Base-by-base conservation (phyloP, 2,888 invertebrate genomes). In the Eilema griseolum region DNA sequence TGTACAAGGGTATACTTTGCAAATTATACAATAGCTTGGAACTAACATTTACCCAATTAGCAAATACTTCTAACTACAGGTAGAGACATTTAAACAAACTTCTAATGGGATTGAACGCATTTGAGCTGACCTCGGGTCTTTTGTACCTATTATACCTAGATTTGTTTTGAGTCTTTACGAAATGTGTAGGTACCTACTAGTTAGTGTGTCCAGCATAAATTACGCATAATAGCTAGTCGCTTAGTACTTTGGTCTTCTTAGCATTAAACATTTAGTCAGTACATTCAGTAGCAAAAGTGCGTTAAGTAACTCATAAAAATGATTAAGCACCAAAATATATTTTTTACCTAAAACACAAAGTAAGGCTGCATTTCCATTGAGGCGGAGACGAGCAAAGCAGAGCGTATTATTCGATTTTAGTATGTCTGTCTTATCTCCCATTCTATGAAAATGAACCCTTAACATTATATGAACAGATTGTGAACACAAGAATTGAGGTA, bases 121-220 rank as follows among this genome's bases (percentile, higher is more conserved):
- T 69, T 33, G 41, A 56, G 63, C 66, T 79, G 74, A 81, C 71
- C 77, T 72, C 46, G 61, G 70, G 37, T 14, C 60, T 66, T 66
- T 66, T 71, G 31, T 61, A n/a, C n/a, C n/a, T n/a, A 33, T 76
- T 77, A 74, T 77, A n/a, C n/a, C n/a, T n/a, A 76, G 74, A 77
- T 77, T 73, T 79, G 77, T 77, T 80, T 67, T 60, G 56, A 46
- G 70, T 60, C 28, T 67, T 52, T n/a, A 67, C 26, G 59, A 67
- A 74, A 75, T 37, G 16, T 65, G n/a, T n/a, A n/a, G n/a, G 70
- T 60, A 56, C 24, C 16, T 24, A 24, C 57, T 46, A 70, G 67
- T 61, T 33, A 70, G 78, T 80, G 78, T 69, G 68, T 61, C 73
- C 66, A 71, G 76, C 41, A 69, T 71, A 67, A 74, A 78, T 77